Conservation (phyloP, 2,888 invertebrate genomes). For the Lucinisca nassula region DNA sequence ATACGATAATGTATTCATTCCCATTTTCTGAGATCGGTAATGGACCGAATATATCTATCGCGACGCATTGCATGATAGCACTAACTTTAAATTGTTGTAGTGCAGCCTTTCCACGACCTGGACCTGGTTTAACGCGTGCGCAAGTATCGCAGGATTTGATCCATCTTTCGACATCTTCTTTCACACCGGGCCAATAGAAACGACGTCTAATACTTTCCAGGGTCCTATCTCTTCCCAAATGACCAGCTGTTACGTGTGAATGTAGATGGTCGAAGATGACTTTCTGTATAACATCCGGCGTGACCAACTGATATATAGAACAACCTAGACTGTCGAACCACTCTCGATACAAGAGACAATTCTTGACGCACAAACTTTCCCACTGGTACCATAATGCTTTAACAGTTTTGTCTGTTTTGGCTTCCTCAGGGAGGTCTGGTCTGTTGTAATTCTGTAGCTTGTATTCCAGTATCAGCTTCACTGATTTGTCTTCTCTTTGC, state of each 20-base stretch:
- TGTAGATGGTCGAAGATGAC: not conserved
- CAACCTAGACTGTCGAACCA: not conserved
- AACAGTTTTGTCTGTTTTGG: not conserved
- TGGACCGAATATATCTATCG: constrained; percentile 3
- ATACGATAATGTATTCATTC: not conserved
- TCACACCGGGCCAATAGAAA: constrained; percentile 7
- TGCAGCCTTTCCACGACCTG: not conserved
- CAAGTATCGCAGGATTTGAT: not conserved
- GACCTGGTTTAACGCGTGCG: not conserved
- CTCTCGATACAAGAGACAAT: not conserved
- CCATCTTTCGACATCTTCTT: not conserved
- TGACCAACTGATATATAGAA: not conserved
- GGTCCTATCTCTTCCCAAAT: constrained; percentile 1
- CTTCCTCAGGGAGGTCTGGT: not conserved
- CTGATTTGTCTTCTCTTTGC: not conserved
- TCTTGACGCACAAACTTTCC: not conserved
- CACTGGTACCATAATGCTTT: not conserved
- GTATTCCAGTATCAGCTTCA: not conserved
- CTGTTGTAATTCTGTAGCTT: not conserved
- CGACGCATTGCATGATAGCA: not conserved
- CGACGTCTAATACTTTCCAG: not conserved
- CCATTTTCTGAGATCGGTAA: not conserved
- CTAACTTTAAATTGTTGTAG: not conserved
- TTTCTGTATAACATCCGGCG: not conserved
- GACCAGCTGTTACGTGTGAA: not conserved